Evolutionary conservation across 2,888 invertebrate species (phyloP), one percentile per base, ranked within the genome.

Genomic region (Spodoptera exigua): DNA sequence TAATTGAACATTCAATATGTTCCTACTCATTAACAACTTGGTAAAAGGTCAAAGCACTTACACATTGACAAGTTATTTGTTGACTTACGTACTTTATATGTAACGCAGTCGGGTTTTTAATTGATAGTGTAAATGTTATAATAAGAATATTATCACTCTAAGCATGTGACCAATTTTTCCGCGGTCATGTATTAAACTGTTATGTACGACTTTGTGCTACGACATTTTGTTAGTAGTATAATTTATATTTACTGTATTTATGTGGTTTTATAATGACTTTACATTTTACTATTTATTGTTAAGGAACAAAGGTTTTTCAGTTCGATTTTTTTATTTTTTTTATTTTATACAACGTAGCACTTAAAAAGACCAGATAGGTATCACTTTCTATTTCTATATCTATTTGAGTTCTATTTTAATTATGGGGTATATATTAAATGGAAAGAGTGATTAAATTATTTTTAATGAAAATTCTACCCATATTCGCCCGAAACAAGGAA

Each of bases 1-100:
- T 85, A 86, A 87, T 81, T 66, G 56, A 16, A 80, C 58, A 74
- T 69, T 72, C 79, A 79, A 83, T 66, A 82, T 76, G 71, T 76
- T 70, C 51, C 59, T 62, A 53, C 18, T 84, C 70, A 85, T 86
- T 84, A 83, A 72, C 84, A 80, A 62, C 70, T 81, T 63, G 46
- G 66, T 66, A 68, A 73, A 70, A 77, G 78, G 78, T 80, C 75
- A 74, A 64, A 68, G 68, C 70, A 67, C 75, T 60, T 70, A 66
- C 27, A 45, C 37, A 49, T 34, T 61, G 34, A 57, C 59, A 39
- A 56, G 61, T 54, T 61, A 52, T 40, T 16, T 66, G 45, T 77
- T 69, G 64, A 55, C 41, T 21, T 32, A 40, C n/a, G 43, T 51
- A 68, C 35, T 65, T 56, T 41, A 54, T 56, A 41, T 51, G 36